Conservation (phyloP, 2,113 vertebrate genomes). For the Tringa solitaria region DNA sequence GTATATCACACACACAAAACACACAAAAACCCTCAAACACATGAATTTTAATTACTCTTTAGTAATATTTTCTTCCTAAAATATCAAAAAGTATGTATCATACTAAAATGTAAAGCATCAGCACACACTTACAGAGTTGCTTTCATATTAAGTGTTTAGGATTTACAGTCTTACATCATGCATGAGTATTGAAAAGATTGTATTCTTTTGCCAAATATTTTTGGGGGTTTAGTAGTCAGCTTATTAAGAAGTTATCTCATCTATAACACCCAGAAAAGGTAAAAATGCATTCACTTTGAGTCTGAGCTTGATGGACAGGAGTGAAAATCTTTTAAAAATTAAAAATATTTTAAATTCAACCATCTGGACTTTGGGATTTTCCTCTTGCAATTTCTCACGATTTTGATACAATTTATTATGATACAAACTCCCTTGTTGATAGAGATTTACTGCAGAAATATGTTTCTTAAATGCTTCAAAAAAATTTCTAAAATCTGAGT, state of each 20-base stretch:
- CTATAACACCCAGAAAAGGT: not conserved
- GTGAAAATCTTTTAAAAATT: not conserved
- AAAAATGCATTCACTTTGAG: not conserved
- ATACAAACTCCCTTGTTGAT: not conserved
- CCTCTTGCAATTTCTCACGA: not conserved
- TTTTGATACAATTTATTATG: not conserved
- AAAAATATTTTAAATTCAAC: not conserved
- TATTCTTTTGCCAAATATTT: not conserved
- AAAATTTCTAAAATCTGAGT: not conserved
- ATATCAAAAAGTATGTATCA: not conserved
- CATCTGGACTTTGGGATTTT: not conserved
- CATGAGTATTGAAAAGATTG: not conserved
- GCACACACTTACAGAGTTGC: not conserved
- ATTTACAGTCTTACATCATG: not conserved
- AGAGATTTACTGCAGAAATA: not conserved
- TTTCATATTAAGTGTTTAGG: not conserved
- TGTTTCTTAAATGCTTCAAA: not conserved
- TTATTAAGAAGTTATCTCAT: not conserved
- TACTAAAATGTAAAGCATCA: not conserved
- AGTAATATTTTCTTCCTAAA: not conserved
- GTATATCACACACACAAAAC: fast-evolving
- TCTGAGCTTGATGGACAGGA: not conserved
- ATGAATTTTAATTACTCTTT: not conserved
- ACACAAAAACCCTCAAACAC: fast-evolving
- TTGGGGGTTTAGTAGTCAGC: fast-evolving